Evolutionary conservation across 2,888 invertebrate species (phyloP).

Genomic region (Ferrisia virgata): DNA sequence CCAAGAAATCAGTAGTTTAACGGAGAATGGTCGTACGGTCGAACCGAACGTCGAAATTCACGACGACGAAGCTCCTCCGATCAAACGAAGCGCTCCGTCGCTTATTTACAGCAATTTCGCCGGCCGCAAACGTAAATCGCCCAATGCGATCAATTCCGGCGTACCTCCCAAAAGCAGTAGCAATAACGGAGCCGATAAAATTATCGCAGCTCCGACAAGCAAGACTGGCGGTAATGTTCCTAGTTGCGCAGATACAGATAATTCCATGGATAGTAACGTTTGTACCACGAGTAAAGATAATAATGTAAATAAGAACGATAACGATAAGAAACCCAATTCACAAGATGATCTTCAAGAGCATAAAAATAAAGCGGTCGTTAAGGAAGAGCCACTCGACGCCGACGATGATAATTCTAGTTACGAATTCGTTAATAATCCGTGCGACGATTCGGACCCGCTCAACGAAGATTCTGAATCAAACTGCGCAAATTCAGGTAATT

Average conservation of each 20-base stretch:
- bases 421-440: conserved; percentile 38
- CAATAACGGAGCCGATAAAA: background rate
- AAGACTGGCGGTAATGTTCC: conserved; percentile 33
- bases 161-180: background rate
- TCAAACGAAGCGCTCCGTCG: conserved; percentile 14
- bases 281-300: background rate
- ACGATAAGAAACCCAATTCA: background rate
- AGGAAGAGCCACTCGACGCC: conserved; percentile 37
- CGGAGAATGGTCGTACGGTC: conserved; percentile 38
- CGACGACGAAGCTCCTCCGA: conserved; percentile 36
- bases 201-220: background rate
- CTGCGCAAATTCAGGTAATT: conserved; percentile 41
- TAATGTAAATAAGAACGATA: background rate
- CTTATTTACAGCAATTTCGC: conserved; percentile 34
- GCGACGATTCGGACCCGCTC: conserved; percentile 38
- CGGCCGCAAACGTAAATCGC: conserved; percentile 37
- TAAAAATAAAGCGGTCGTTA: conserved; percentile 31
- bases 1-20: background rate
- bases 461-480: conserved; percentile 43
- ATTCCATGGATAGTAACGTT: conserved; percentile 21
- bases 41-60: conserved; percentile 38
- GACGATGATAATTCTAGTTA: conserved; percentile 45
- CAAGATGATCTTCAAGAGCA: conserved; percentile 34
- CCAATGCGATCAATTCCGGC: background rate
- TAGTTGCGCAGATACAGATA: background rate